Evolutionary conservation across 2,113 vertebrate species (phyloP).

Genomic region (Cyanoliseus patagonus): DNA sequence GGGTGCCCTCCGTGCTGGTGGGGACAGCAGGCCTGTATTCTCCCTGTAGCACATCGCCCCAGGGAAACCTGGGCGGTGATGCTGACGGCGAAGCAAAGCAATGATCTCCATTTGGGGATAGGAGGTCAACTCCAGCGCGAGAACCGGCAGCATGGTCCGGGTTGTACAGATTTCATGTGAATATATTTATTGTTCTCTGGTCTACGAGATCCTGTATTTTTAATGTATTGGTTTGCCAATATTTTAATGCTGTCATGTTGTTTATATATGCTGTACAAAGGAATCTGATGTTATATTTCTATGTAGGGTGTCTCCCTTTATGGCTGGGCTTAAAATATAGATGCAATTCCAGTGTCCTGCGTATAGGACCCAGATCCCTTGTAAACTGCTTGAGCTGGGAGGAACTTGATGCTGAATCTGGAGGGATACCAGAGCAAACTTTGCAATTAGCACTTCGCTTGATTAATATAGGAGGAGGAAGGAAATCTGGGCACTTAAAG

Average conservation of each 20-base stretch:
- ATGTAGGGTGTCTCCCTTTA: not conserved
- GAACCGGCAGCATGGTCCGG: accelerated
- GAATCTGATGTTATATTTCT: slow-evolving; percentile 32
- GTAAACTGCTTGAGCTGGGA: not conserved
- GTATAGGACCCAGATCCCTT: not conserved
- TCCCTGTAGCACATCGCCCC: not conserved
- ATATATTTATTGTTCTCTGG: slow-evolving; percentile 32
- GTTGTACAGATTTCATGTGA: slow-evolving; percentile 41
- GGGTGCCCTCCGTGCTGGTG: not conserved
- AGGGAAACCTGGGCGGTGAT: not conserved
- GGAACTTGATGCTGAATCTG: not conserved
- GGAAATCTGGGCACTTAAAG: slow-evolving; percentile 24
- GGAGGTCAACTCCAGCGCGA: not conserved
- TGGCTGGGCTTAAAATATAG: not conserved
- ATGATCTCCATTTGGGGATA: accelerated
- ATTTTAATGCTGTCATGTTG: slow-evolving; percentile 24
- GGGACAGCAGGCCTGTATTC: not conserved
- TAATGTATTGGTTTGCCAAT: slow-evolving; percentile 6
- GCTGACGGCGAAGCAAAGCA: not conserved
- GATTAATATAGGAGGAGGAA: not conserved
- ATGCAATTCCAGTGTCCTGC: not conserved
- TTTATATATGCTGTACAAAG: slow-evolving; percentile 40
- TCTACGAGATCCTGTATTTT: slow-evolving; percentile 44
- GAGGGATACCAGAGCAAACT: not conserved
- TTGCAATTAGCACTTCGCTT: not conserved